phyloP scores from a whole-genome alignment of 2,888 invertebrate genomes.

The Oxycera nigricornis region DNA sequence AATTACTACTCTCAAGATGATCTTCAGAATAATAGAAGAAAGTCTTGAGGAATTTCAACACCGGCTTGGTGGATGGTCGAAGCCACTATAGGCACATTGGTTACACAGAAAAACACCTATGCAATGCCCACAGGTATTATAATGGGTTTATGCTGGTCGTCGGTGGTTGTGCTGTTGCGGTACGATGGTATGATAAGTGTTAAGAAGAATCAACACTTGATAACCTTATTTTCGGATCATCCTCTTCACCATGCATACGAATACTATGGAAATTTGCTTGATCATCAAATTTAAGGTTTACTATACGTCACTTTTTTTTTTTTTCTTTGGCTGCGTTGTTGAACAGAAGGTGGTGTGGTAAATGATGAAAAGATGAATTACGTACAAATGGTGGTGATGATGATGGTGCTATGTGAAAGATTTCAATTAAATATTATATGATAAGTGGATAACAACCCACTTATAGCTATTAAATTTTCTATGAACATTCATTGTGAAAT shows the following conservation, averaged over 20 bases:
- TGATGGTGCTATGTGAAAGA: constrained; percentile 12
- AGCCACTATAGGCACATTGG: neutral
- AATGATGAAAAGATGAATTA: neutral
- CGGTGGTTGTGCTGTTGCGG: neutral
- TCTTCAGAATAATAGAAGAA: constrained; percentile 33
- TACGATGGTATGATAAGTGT: constrained; percentile 28
- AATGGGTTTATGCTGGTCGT: constrained; percentile 7
- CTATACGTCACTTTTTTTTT: constrained; percentile 31
- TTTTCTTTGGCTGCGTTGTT: neutral
- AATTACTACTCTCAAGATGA: constrained; percentile 37
- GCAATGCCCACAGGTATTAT: neutral
- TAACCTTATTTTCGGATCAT: constrained; percentile 39
- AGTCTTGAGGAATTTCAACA: neutral
- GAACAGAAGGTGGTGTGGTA: neutral
- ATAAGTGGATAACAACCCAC: constrained; percentile 25
- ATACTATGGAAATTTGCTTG: constrained; percentile 24
- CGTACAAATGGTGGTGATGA: neutral
- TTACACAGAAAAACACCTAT: neutral
- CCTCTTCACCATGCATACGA: constrained; percentile 24
- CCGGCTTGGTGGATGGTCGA: neutral
- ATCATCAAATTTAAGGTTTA: constrained; percentile 39
- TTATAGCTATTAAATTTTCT: constrained; percentile 1
- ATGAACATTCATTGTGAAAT: too few species aligned
- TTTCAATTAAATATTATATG: constrained; percentile 7
- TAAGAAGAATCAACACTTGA: constrained; percentile 39